A percentile compares a stretch with the other conserved stretches of the same genome.
Conservation (phyloP, 2,888 invertebrate species). For the Ecliptopera silaceata region DNA sequence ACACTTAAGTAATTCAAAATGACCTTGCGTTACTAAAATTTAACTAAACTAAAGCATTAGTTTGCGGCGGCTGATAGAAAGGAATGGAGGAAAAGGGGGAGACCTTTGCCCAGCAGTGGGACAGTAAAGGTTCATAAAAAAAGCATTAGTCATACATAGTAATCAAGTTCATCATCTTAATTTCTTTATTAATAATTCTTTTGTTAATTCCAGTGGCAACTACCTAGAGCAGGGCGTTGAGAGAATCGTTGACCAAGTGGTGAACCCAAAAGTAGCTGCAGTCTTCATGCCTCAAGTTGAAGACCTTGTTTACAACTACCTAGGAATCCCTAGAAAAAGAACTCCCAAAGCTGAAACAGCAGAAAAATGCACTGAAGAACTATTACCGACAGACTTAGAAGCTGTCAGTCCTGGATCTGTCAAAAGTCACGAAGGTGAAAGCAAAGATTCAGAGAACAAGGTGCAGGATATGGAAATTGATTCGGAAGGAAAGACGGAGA, state of each 20-base stretch:
- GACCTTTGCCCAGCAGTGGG: too few species aligned
- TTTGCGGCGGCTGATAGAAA: too few species aligned
- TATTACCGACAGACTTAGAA: slow-evolving; percentile 90
- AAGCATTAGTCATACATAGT: too few species aligned
- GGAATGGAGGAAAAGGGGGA: too few species aligned
- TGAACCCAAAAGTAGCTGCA: slow-evolving; percentile 94
- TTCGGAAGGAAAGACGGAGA: slow-evolving; percentile 42
- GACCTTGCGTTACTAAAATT: too few species aligned
- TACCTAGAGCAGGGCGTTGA: slow-evolving; percentile 96
- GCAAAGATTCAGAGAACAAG: slow-evolving; percentile 38
- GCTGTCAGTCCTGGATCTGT: slow-evolving; percentile 92
- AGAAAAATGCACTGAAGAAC: slow-evolving; percentile 69
- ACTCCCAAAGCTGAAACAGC: slow-evolving; percentile 56
- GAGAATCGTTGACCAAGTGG: slow-evolving; percentile 97
- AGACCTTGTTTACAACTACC: slow-evolving; percentile 93
- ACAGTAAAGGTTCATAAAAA: too few species aligned
- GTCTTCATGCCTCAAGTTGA: slow-evolving; percentile 95
- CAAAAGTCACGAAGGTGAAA: slow-evolving; percentile 76
- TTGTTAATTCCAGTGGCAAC: slow-evolving; percentile 86
- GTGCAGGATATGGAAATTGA: slow-evolving; percentile 55
- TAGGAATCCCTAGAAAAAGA: slow-evolving; percentile 90
- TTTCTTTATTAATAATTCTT: background rate
- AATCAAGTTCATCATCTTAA: too few species aligned
- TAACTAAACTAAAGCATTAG: too few species aligned
- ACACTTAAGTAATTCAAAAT: too few species aligned